phyloP scores from a whole-genome alignment of 2,888 invertebrate species.

The Microchrysa polita region DNA sequence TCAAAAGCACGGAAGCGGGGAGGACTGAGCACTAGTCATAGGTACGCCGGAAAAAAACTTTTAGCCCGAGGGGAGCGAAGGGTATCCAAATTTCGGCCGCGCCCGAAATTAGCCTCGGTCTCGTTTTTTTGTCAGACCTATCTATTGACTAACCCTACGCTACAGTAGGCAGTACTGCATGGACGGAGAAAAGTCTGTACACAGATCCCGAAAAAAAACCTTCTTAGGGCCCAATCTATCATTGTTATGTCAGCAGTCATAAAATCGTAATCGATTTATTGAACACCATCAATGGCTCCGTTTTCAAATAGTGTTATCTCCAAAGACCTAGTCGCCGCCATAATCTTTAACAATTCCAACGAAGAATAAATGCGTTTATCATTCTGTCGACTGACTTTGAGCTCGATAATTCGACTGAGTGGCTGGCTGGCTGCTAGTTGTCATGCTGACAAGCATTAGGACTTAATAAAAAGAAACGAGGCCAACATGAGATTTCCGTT shows the following conservation, averaged over 20 bases:
- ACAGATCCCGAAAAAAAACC: neutral
- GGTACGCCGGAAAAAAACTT: too few relatives aligned
- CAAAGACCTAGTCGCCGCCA: conserved; percentile 45
- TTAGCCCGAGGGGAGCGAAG: neutral
- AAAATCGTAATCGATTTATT: conserved; percentile 50
- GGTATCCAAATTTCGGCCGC: too few relatives aligned
- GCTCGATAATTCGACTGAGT: conserved; percentile 39
- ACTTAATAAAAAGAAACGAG: too few relatives aligned
- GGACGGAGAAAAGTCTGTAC: neutral
- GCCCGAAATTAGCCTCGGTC: too few relatives aligned
- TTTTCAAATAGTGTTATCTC: conserved; percentile 47
- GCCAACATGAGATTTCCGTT: too few relatives aligned
- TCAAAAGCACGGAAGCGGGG: too few relatives aligned
- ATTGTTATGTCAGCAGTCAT: conserved; percentile 50
- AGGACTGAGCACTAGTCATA: too few relatives aligned
- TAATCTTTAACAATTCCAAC: conserved; percentile 44
- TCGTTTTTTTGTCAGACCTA: neutral
- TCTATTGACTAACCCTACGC: neutral
- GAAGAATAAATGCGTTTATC: conserved; percentile 40
- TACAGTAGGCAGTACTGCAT: too few relatives aligned
- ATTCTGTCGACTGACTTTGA: conserved; percentile 47
- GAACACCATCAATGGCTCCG: conserved; percentile 47
- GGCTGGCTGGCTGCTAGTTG: neutral
- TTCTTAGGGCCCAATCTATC: conserved; percentile 44
- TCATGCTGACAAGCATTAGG: too few relatives aligned